Evolutionary conservation across 2,797 vertebrate species (phyloP).

Genomic region (Graptemys geographica): DNA sequence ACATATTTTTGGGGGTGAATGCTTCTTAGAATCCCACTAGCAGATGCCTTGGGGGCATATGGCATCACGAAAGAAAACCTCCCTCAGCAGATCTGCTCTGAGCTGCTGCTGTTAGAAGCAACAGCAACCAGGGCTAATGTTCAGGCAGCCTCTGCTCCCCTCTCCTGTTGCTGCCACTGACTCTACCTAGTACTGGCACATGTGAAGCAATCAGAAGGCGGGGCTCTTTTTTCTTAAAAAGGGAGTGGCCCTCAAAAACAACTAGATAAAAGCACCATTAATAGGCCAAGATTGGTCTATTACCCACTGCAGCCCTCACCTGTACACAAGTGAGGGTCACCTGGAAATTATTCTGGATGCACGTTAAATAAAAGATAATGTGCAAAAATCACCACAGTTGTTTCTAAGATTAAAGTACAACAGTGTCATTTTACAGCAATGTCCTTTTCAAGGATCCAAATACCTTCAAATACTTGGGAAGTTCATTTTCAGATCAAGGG

Average conservation of each 20-base stretch:
- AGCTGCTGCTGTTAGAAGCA: neutral
- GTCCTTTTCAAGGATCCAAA: neutral
- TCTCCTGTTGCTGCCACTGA: neutral
- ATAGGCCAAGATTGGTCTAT: neutral
- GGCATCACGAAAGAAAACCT: neutral
- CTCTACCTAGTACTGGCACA: accelerated
- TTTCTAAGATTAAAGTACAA: neutral
- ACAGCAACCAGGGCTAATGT: neutral
- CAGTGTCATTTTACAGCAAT: neutral
- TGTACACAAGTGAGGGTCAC: neutral
- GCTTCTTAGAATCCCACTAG: neutral
- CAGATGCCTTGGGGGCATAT: neutral
- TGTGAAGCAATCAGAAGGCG: neutral
- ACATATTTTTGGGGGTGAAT: neutral
- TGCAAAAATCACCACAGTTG: neutral
- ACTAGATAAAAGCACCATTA: conserved; percentile 23
- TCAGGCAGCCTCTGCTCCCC: neutral
- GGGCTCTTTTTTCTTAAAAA: neutral
- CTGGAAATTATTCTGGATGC: conserved; percentile 4
- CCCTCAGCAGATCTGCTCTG: neutral
- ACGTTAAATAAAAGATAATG: conserved; percentile 23
- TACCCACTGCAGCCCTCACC: neutral
- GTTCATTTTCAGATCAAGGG: neutral
- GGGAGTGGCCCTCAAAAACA: conserved; percentile 33
- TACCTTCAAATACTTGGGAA: neutral